Evolutionary conservation across 2,113 vertebrate genomes (phyloP).

Genomic region (Mugil cephalus): DNA sequence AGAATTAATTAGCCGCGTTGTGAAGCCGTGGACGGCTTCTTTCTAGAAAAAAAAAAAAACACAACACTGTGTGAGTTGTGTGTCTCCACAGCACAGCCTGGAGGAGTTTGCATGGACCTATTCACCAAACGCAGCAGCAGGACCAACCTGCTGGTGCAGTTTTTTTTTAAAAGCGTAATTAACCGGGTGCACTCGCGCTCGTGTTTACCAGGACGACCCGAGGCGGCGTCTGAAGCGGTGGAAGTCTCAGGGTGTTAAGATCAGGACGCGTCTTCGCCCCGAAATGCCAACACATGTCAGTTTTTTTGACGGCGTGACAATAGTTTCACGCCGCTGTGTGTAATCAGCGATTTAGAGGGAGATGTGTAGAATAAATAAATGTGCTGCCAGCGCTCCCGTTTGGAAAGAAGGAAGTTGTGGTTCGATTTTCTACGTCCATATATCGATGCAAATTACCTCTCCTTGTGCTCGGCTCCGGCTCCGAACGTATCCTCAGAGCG

Average conservation of each 20-base stretch:
- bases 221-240: slow-evolving; percentile 31
- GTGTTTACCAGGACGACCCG: slow-evolving; percentile 45
- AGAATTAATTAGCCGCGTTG: too few relatives aligned
- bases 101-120: slow-evolving; percentile 12
- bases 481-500: slow-evolving; percentile 20
- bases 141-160: slow-evolving; percentile 64
- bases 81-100: background rate
- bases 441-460: slow-evolving; percentile 38
- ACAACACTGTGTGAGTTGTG: too few relatives aligned
- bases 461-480: slow-evolving; percentile 8
- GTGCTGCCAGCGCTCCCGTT: background rate
- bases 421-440: slow-evolving; percentile 19
- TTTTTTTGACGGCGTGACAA: background rate
- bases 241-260: slow-evolving; percentile 16
- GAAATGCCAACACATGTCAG: slow-evolving; percentile 21
- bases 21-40: too few relatives aligned
- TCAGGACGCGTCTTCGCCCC: slow-evolving; percentile 28
- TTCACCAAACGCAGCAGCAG: slow-evolving; percentile 32
- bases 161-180: slow-evolving; percentile 59
- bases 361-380: slow-evolving; percentile 6
- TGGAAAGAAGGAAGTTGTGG: background rate
- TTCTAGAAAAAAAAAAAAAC: too few relatives aligned
- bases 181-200: slow-evolving; percentile 35
- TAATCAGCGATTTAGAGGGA: too few relatives aligned
- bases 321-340: background rate